Evolutionary conservation across 2,888 invertebrate species (phyloP), one percentile per base, ranked within the genome.

Genomic region (Eulithis prunata): DNA sequence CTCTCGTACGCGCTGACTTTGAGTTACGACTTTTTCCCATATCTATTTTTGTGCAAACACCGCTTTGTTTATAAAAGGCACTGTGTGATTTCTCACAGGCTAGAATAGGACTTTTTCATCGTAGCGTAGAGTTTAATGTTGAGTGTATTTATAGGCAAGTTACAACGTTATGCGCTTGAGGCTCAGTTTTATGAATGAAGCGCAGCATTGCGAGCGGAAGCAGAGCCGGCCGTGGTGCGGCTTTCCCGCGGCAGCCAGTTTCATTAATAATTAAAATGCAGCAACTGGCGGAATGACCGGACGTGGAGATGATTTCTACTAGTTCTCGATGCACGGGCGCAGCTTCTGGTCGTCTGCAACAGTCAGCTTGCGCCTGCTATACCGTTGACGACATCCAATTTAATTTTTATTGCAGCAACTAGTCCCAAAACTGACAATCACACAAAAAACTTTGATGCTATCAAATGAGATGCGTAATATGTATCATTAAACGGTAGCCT

Each of bases 261-360:
- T 91, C 93, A 92, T 93, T 92, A 92, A 93, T 91, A 92, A 92
- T 92, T 92, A 92, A 92, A 93, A 90, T 85, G 80, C 86, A 79
- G 86, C 89, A 85, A 89, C 86, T 86, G 83, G 85, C 86, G 85
- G 90, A 91, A 90, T 90, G 90, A 79, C 91, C 91, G 93, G 93
- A 92, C 89, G 91, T 76, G 72, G 84, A 86, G 90, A 91, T 90
- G 90, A 87, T 93, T 92, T 92, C 93, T 91, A 91, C 89, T 82
- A 79, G 81, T 82, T 82, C 81, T 83, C 74, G 83, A 78, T 78
- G 76, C 77, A 72, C 81, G 75, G 78, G 77, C 81, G 80, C 84
- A 82, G 82, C 85, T 80, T 78, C 84, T 83, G 80, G 78, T 75
- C 64, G 32, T 47, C 28, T n/a, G n/a, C 78, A 72, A 62, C 70